These are phyloP conservation scores for Channa striata DNA, from an alignment of 2,797 vertebrate species.

Conservation along the genomic window DNA sequence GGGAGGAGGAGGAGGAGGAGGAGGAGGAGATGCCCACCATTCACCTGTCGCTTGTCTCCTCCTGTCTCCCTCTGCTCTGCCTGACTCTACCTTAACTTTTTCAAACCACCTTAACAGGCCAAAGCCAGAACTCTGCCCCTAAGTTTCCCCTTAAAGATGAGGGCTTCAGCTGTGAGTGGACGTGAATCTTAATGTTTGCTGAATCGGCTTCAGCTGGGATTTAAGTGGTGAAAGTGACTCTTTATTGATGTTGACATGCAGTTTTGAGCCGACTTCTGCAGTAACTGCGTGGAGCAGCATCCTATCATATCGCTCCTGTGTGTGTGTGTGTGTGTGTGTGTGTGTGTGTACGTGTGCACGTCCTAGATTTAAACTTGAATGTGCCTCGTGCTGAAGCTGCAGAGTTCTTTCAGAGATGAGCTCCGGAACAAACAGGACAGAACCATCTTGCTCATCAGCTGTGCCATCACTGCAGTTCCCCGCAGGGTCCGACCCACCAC, in stretches of 20 bases:
- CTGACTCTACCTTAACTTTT: slow-evolving; percentile 16
- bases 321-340: background rate
- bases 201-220: background rate
- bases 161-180: background rate
- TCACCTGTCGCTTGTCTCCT: slow-evolving; percentile 2
- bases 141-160: background rate
- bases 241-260: background rate
- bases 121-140: background rate
- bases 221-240: background rate
- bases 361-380: slow-evolving; percentile 4
- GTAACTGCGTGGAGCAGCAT: background rate
- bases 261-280: background rate
- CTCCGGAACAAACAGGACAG: background rate
- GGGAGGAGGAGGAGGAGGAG: background rate
- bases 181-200: no score
- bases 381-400: background rate
- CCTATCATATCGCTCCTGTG: background rate
- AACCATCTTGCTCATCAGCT: background rate
- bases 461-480: background rate
- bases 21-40: background rate
- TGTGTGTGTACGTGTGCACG: no score
- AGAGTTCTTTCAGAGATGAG: background rate
- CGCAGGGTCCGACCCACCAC: background rate
- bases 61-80: background rate
- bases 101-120: background rate